Evolutionary conservation across 2,888 invertebrate genomes (phyloP), one percentile per base, ranked within the genome.

Genomic region (Catotricha subobsoleta): DNA sequence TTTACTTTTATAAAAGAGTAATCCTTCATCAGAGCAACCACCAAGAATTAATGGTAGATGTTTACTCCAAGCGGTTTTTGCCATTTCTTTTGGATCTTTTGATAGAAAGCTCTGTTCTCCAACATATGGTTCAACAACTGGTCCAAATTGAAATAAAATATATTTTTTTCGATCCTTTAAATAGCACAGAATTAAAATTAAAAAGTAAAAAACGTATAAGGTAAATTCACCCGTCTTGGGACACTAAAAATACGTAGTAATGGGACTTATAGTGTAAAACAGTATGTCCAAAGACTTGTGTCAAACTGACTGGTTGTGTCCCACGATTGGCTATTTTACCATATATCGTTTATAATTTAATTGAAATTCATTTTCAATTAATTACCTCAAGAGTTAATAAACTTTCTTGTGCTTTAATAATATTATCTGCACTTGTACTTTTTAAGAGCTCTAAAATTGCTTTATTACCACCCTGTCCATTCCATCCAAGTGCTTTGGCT

Each of bases 41-140:
- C 62, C 61, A 16, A 59, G 47, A 42, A 62, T 51, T 20, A 60
- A 47, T 10, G 62, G 61, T 38, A 62, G 52, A 37, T 53, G 54
- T 28, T 15, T 16, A 39, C 60, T 54, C 62, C 62, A 62, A 1
- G 54, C 49, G 3, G 48, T 51, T 23, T 51, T 46, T 47, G 57
- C 48, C 37, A 58, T 29, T 34, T 54, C 46, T 3, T 48, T 41
- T 0, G 57, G 57, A 9, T 52, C 34, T 19, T 51, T 52, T 0
- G 48, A 45, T 2, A 61, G 46, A 8, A 62, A 51, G 8, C 58
- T 57, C n/a, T 59, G 52, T 2, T 52, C 51, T 1, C 54, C 53
- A 6, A 39, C 39, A 18, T 62, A 62, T 1, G 62, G 58, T 30
- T 62, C 62, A 18, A 61, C 47, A 1, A 53, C 53, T 1, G 63